Base-by-base conservation (phyloP, 2,113 vertebrate genomes). In the Sebastes schlegelii region DNA sequence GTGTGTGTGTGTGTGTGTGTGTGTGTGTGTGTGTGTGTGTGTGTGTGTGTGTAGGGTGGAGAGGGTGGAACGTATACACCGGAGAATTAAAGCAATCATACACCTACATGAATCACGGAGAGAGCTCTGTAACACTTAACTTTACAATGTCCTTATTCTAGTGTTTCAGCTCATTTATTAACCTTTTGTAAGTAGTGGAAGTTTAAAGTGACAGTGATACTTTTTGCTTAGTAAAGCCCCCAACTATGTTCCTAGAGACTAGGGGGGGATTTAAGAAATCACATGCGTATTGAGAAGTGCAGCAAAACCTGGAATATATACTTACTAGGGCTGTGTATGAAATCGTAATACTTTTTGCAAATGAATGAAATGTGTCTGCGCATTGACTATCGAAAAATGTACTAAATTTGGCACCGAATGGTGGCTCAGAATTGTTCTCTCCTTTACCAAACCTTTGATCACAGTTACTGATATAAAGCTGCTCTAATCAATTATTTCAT, bases 61-160 rank as follows among this genome's bases (percentile, higher is more conserved):
- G 23, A 80, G 64, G 58, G 68, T 65, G 77, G 65, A 76, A 82
- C 9, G 40, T 80, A 80, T 68, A 76, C 57, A 70, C 75, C 61
- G 9, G 76, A 86, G 63, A 86, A 87, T 83, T 69, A 75, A 84
- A 87, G 86, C 80, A 88, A 90, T 87, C 83, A 82, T 76, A 84
- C 71, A 79, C 84, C 79, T 78, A 76, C 68, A 84, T 63, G 45
- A 83, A 77, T 71, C 63, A 77, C 14, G n/a, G 58, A 60, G 58
- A 76, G 70, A 79, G 68, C 64, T 75, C 19, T 2, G 58, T 64
- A 80, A 82, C 65, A 74, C 77, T 85, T 76, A 40, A 63, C 71
- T 83, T 79, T 63, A 75, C 51, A 82, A 17, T 75, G 74, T 77
- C 77, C 54, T 82, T 63, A 77, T 48, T 77, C 54, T 60, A 10